These are phyloP conservation scores for Neomicropteryx cornuta DNA, from an alignment of 1,140 invertebrate genomes.

Conservation along the genomic window DNA sequence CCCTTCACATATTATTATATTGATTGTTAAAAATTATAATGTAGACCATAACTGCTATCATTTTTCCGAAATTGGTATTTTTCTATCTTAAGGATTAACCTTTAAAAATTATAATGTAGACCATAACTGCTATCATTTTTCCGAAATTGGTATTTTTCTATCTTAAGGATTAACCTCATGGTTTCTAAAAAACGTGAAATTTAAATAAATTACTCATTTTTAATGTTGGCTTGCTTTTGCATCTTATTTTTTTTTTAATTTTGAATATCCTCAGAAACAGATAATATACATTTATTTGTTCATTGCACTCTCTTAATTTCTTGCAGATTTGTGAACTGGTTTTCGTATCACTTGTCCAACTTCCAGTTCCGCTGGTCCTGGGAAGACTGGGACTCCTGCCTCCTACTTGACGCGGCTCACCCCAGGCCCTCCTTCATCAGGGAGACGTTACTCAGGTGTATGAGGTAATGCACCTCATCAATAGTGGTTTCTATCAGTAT, in stretches of 20 bases:
- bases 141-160: too few relatives aligned
- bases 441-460: constrained; percentile 83
- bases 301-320: constrained; percentile 1
- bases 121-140: too few relatives aligned
- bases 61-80: too few relatives aligned
- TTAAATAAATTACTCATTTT: neutral
- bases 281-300: neutral
- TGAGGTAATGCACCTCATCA: constrained; percentile 50
- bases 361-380: constrained; percentile 99
- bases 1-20: too few relatives aligned
- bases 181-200: too few relatives aligned
- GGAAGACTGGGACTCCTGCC: constrained; percentile 86
- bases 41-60: too few relatives aligned
- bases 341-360: constrained; percentile 97
- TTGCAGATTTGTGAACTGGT: constrained; percentile 84
- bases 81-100: too few relatives aligned
- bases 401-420: constrained; percentile 77
- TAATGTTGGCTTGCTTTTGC: neutral
- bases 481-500: too few relatives aligned
- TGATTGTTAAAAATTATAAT: too few relatives aligned
- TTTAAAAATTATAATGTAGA: too few relatives aligned
- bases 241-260: neutral
- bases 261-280: constrained; percentile 1
- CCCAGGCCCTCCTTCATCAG: constrained; percentile 93
- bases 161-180: too few relatives aligned